Evolutionary conservation across 1,140 invertebrate genomes (phyloP).

Genomic region (Drosophila bifasciata): DNA sequence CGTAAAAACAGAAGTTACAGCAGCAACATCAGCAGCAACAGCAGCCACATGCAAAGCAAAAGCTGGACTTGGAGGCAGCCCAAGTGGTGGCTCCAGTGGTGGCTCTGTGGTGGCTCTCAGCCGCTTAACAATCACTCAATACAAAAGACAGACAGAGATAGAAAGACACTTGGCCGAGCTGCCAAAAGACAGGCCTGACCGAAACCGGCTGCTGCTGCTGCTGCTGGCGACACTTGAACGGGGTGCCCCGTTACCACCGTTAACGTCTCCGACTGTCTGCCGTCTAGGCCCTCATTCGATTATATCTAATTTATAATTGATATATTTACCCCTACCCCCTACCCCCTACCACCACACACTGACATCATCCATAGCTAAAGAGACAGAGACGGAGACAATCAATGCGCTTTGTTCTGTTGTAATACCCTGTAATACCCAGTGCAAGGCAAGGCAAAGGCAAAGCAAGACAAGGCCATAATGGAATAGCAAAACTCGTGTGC

Average conservation of each 20-base stretch:
- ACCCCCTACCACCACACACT: too few species aligned
- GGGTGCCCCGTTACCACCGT: too few species aligned
- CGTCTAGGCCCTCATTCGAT: too few species aligned
- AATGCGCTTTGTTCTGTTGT: conserved; percentile 34
- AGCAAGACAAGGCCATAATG: conserved; percentile 3
- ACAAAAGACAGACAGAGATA: not conserved
- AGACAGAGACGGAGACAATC: conserved; percentile 29
- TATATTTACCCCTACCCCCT: conserved; percentile 6
- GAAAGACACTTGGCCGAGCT: conserved; percentile 48
- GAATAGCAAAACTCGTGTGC: not conserved
- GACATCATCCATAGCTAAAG: conserved; percentile 27
- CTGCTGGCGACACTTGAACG: not conserved
- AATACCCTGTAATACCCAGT: too few species aligned
- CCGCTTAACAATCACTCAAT: conserved; percentile 13
- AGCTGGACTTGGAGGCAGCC: conserved; percentile 5
- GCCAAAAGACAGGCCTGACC: conserved; percentile 59
- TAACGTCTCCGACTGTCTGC: too few species aligned
- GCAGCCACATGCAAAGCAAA: conserved; percentile 13
- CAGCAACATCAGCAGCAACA: conserved; percentile 7
- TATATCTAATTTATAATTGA: not conserved
- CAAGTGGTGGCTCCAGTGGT: conserved; percentile 14
- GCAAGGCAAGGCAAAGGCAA: conserved; percentile 3
- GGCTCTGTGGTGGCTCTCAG: not conserved
- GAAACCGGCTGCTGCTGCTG: conserved; percentile 39
- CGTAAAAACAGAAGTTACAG: not conserved